Base-by-base conservation (phyloP, 53 echinoderm and acorn worm genomes). In the Stichopus horrens region DNA sequence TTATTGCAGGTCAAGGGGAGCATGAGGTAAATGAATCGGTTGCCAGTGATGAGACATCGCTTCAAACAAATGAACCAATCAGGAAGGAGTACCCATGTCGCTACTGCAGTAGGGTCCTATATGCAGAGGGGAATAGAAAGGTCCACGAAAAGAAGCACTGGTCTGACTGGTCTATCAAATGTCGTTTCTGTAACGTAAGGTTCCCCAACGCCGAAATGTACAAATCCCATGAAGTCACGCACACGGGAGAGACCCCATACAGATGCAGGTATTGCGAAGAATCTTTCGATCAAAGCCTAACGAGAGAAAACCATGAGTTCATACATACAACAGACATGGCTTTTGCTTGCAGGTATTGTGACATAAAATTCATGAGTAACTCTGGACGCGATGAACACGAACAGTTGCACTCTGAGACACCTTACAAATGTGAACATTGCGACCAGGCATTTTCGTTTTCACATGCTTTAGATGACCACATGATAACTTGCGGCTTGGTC, bases 341-440 rank as follows among this genome's bases (percentile, higher is more conserved):
- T 2, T 81, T 56, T n/a, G 19, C 52, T 6, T 81, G 81, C 53
- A 55, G 21, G 8, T n/a, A 81, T 56, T 81, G 81, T 57, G 81
- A 58, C 56, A 58, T 21, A 8, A 81, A 21, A 57, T 81, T 81
- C 23, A 23, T 11, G 8, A 58, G 58, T 23, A 16, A 81, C 5
- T 8, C 58, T 6, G 56, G 7, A 8, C 18, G 58, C 57, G 20
- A 7, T 8, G 58, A 58, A 11, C 81, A 81, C 22, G 81, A 81
- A 53, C 58, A 56, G 21, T 54, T 58, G 23, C 81, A 81, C n/a
- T 57, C 21, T 5, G 21, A 7, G 57, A 81, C 55, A 6, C 57
- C 81, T 11, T 81, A 57, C 81, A 81, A 56, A 56, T 81, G 81
- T 21, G 2, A 58, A 2, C n/a, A 1, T 57, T 81, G 81, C 22